Evolutionary conservation across 1,140 invertebrate species (phyloP).

Genomic region (Lineus longissimus): DNA sequence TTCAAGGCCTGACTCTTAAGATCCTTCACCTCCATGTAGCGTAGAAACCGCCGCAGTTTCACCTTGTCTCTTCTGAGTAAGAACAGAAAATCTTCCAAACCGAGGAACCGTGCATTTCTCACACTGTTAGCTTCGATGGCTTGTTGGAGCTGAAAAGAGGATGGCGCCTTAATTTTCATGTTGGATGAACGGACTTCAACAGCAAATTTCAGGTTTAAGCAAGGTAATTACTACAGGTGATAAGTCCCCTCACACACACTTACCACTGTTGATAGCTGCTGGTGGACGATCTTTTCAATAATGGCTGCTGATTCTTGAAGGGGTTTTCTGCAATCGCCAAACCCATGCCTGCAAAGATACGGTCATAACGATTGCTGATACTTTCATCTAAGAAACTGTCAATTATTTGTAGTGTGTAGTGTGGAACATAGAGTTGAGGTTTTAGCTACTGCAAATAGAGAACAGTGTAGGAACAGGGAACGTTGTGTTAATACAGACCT

Average conservation of each 20-base stretch:
- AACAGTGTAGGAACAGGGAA: too few relatives aligned
- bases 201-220: too few relatives aligned
- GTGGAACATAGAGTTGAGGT: too few relatives aligned
- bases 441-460: too few relatives aligned
- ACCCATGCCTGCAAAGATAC: slow-evolving; percentile 58
- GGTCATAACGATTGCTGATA: too few relatives aligned
- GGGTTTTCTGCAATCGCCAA: slow-evolving; percentile 67
- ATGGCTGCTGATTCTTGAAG: slow-evolving; percentile 64
- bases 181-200: not conserved
- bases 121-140: slow-evolving; percentile 32
- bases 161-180: not conserved
- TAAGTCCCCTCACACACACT: not conserved
- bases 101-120: slow-evolving; percentile 55
- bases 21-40: slow-evolving; percentile 58
- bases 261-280: slow-evolving; percentile 57
- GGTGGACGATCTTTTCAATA: slow-evolving; percentile 65
- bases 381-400: too few relatives aligned
- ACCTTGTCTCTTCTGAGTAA: slow-evolving; percentile 64
- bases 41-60: slow-evolving; percentile 59
- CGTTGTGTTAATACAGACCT: too few relatives aligned
- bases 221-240: too few relatives aligned
- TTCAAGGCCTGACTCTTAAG: slow-evolving; percentile 20
- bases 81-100: slow-evolving; percentile 64
- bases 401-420: too few relatives aligned
- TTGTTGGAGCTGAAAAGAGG: not conserved